These are phyloP conservation scores for Centropus unirufus DNA, from an alignment of 2,113 vertebrate species.

Conservation along the genomic window DNA sequence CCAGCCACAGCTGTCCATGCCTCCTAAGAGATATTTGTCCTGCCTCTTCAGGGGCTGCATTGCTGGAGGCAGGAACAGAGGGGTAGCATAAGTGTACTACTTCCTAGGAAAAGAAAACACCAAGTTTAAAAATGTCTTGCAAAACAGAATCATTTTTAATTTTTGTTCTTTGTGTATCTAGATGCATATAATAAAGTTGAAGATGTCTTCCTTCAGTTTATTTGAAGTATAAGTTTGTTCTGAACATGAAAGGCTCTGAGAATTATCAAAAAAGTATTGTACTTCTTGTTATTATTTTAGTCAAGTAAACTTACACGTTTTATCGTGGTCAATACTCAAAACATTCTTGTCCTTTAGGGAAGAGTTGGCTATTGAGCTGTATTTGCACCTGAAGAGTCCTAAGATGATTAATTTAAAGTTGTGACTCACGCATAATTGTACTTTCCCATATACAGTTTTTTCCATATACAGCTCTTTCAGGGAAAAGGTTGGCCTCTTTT, in stretches of 20 bases:
- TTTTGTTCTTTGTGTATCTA: background rate
- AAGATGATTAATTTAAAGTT: background rate
- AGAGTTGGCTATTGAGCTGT: background rate
- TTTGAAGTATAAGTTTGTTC: background rate
- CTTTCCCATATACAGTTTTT: background rate
- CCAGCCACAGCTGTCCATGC: accelerated
- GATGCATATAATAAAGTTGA: background rate
- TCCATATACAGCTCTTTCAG: background rate
- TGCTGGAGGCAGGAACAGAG: accelerated
- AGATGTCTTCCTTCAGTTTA: background rate
- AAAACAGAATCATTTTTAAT: background rate
- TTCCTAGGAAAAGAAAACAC: background rate
- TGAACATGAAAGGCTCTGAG: background rate
- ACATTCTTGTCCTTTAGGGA: background rate
- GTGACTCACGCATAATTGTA: background rate
- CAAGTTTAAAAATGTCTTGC: accelerated
- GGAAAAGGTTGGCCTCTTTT: background rate
- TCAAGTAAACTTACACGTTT: background rate
- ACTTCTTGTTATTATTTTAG: background rate
- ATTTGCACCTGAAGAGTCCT: background rate
- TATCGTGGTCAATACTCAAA: background rate
- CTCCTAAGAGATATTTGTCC: background rate
- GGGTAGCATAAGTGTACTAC: background rate
- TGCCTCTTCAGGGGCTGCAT: accelerated
- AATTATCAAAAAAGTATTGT: background rate